Percentiles rank a stretch among this genome's conserved stretches.
Evolutionary conservation across 2,888 invertebrate species (phyloP).

Genomic region (Sinopyrophorus schimmeli): DNA sequence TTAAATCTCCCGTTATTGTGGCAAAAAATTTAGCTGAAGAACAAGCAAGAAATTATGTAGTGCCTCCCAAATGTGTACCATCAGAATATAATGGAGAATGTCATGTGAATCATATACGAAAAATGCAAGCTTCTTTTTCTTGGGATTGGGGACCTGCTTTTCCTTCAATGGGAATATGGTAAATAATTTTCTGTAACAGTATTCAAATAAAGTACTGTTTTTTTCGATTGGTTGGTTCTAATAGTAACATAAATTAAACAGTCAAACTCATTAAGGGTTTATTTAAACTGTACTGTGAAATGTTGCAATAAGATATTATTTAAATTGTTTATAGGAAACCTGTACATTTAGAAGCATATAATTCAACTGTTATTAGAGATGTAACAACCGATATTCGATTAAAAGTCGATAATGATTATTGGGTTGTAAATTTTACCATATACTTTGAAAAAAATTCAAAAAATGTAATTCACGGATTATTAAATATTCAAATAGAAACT

Average conservation of each 20-base stretch:
- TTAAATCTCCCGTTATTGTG: conserved; percentile 50
- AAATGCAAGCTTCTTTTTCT: conserved; percentile 92
- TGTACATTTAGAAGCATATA: conserved; percentile 67
- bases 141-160: conserved; percentile 99
- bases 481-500: neutral
- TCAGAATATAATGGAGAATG: conserved; percentile 83
- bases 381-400: conserved; percentile 53
- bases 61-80: conserved; percentile 76
- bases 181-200: conserved; percentile 32
- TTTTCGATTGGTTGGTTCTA: too few relatives aligned
- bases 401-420: neutral
- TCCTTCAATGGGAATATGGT: conserved; percentile 93
- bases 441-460: neutral
- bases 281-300: neutral
- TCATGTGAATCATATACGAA: conserved; percentile 86
- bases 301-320: neutral
- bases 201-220: neutral
- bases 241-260: too few relatives aligned
- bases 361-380: conserved; percentile 66
- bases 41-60: conserved; percentile 57
- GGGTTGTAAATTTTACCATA: conserved; percentile 1
- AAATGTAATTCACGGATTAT: neutral
- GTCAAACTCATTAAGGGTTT: too few relatives aligned
- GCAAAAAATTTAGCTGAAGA: conserved; percentile 41
- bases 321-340: conserved; percentile 64